Percentiles rank a stretch among this genome's conserved stretches.
phyloP scores from a whole-genome alignment of 2,888 invertebrate genomes.

The Drosophila ustulata region DNA sequence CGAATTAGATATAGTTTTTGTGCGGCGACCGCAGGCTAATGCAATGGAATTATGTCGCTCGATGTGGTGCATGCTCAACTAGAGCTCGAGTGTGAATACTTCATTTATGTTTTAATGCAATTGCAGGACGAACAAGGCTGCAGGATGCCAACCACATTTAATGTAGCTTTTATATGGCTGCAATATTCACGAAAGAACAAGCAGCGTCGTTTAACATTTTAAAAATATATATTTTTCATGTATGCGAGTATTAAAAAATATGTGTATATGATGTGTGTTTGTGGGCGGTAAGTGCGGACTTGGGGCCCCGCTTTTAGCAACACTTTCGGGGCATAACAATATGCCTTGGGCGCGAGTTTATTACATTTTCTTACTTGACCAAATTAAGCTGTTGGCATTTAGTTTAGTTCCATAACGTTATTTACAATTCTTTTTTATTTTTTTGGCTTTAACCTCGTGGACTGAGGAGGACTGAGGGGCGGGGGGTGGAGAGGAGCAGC shows the following conservation, averaged over 20 bases:
- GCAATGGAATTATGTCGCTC: not conserved
- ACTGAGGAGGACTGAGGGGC: conserved; percentile 22
- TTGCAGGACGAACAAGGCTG: not conserved
- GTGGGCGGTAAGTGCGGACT: not conserved
- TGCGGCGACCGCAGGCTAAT: not conserved
- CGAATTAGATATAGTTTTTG: not conserved
- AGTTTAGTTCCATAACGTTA: conserved; percentile 44
- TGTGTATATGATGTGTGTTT: not conserved
- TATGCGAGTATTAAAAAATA: not conserved
- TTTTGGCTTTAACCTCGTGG: conserved; percentile 47
- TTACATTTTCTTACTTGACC: conserved; percentile 64
- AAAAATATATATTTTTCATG: not conserved
- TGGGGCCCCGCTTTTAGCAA: conserved; percentile 13
- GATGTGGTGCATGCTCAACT: not conserved
- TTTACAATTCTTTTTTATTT: conserved; percentile 1
- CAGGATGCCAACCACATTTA: not conserved
- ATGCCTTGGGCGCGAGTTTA: conserved; percentile 63
- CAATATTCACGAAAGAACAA: not conserved
- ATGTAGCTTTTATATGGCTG: not conserved
- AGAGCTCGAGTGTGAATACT: not conserved
- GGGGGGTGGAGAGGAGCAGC: not conserved
- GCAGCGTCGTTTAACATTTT: not conserved
- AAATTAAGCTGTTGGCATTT: conserved; percentile 64
- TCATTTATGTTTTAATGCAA: not conserved
- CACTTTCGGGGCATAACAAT: conserved; percentile 26